phyloP scores from a whole-genome alignment of 2,888 invertebrate genomes.

The Conops quadrifasciatus region DNA sequence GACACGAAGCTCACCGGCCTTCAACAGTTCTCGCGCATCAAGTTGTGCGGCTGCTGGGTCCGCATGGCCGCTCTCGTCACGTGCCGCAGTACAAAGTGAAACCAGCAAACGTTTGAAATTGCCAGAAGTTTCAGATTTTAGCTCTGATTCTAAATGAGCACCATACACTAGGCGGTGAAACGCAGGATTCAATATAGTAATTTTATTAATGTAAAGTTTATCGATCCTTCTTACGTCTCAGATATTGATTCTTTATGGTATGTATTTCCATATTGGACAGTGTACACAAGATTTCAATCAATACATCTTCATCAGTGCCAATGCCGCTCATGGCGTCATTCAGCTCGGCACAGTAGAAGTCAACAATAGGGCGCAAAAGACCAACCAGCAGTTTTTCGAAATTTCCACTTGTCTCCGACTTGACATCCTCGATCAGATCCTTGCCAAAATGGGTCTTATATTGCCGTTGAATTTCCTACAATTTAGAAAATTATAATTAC shows the following conservation, averaged over 20 bases:
- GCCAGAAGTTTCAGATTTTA: constrained; percentile 89
- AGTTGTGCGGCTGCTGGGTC: constrained; percentile 77
- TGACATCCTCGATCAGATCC: constrained; percentile 83
- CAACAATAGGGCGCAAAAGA: constrained; percentile 83
- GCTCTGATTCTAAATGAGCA: constrained; percentile 80
- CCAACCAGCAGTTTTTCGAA: constrained; percentile 86
- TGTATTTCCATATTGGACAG: constrained; percentile 85
- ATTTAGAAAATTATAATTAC: constrained; percentile 11
- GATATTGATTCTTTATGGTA: constrained; percentile 80
- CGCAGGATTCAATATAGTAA: background rate
- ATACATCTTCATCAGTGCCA: constrained; percentile 84
- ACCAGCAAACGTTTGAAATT: constrained; percentile 90
- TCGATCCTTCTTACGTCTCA: constrained; percentile 70
- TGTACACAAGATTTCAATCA: constrained; percentile 90
- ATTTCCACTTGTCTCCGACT: constrained; percentile 87
- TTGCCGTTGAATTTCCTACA: constrained; percentile 61
- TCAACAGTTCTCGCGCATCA: constrained; percentile 82
- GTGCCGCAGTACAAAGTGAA: constrained; percentile 77
- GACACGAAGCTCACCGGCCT: constrained; percentile 74
- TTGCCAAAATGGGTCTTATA: constrained; percentile 66
- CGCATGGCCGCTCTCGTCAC: constrained; percentile 77
- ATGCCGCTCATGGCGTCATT: constrained; percentile 85
- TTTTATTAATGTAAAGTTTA: background rate
- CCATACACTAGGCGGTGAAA: constrained; percentile 73
- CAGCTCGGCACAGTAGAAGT: constrained; percentile 82